Percentiles rank a stretch among this genome's conserved stretches.
Evolutionary conservation across 2,888 invertebrate genomes (phyloP).

Genomic region (Bedellia somnulentella): DNA sequence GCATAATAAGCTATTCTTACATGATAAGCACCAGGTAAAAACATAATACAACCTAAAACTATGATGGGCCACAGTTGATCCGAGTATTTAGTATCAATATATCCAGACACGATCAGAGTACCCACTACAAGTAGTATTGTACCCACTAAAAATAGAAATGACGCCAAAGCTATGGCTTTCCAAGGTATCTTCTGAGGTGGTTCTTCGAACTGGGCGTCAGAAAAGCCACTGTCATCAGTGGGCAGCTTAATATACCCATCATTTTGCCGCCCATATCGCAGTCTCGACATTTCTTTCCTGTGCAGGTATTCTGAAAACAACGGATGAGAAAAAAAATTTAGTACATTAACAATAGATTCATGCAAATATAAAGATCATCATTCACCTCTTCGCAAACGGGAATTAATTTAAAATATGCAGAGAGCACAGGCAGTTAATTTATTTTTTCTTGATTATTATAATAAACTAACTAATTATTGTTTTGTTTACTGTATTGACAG

Average conservation of each 20-base stretch:
- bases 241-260: conserved; percentile 64
- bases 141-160: conserved; percentile 77
- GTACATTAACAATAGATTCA: conserved; percentile 2
- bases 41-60: conserved; percentile 84
- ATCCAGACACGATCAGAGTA: conserved; percentile 76
- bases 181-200: conserved; percentile 77
- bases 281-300: conserved; percentile 59
- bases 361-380: too few relatives aligned
- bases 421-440: too few relatives aligned
- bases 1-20: conserved; percentile 86
- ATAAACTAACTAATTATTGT: too few relatives aligned
- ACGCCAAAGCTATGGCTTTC: conserved; percentile 79
- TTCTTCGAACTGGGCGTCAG: conserved; percentile 68
- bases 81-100: conserved; percentile 80
- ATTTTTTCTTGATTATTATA: too few relatives aligned
- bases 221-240: conserved; percentile 66
- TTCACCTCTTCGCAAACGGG: too few relatives aligned
- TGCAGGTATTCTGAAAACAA: conserved; percentile 9
- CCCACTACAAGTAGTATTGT: conserved; percentile 74
- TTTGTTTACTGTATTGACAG: too few relatives aligned
- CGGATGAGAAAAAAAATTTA: neutral
- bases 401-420: too few relatives aligned
- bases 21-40: conserved; percentile 90
- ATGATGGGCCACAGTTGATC: conserved; percentile 90
- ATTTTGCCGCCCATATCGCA: conserved; percentile 59